Evolutionary conservation across 1,140 invertebrate genomes (phyloP), one percentile per base, ranked within the genome.

Genomic region (Nasonia giraulti): DNA sequence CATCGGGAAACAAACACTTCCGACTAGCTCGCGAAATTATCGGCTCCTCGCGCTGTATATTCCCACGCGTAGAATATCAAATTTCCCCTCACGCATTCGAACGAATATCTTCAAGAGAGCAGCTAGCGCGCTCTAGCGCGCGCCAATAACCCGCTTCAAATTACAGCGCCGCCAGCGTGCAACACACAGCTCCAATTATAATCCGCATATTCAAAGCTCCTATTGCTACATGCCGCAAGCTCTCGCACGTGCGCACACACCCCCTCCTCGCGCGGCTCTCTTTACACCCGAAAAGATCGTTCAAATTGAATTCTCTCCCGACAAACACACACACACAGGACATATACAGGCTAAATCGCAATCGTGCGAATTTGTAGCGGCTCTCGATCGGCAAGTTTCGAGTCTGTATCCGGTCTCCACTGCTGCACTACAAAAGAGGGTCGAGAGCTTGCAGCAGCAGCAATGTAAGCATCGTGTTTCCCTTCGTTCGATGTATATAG

Each of bases 341-440:
- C 1, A 27, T 2, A 11, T 50, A 37, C 37, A 20, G 40, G 40
- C 23, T 20, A 79, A 80, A 80, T 80, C 44, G 73, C 80, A 75
- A 76, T 82, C 73, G 73, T 2, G 85, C 82, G 86, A 88, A 82
- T 82, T 88, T 88, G 87, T 86, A 87, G 84, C 80, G 81, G 73
- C 71, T 85, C 79, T 84, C 85, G 84, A 83, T 85, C 40, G 80
- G 82, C 78, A 83, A 84, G 87, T 86, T 87, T 86, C 75, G 78
- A 85, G 79, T 78, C 69, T 80, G 73, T 62, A 62, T 62, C 20
- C 55, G 55, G 55, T 62, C 6, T n/a, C 3, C 17, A n/a, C 17
- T 44, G 40, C 14, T 62, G 7, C 20, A 7, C 17, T 20, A n/a
- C 17, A n/a, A 62, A n/a, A 62, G 55, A 62, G 55, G 20, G 55